Evolutionary conservation across 37 sponge, comb jelly and placozoan genomes (phyloP).

Genomic region (Chondrilla cf. caribensis): DNA sequence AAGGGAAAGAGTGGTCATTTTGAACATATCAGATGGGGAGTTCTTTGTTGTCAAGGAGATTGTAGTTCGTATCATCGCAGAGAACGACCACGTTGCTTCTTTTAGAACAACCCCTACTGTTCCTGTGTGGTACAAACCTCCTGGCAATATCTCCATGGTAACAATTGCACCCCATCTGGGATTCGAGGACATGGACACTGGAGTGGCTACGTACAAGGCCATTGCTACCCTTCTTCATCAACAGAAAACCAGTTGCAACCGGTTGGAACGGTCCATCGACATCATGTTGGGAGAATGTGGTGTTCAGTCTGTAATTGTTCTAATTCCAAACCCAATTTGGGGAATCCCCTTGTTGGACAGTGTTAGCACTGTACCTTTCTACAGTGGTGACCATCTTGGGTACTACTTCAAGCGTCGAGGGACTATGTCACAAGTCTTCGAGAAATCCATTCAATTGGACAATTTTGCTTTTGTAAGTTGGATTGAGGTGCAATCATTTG

Average conservation of each 20-base stretch:
- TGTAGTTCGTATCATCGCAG: not conserved
- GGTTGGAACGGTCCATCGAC: not conserved
- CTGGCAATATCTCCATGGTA: not conserved
- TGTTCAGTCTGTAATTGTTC: not conserved
- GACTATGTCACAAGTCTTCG: not conserved
- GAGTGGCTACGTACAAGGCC: not conserved
- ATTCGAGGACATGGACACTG: not conserved
- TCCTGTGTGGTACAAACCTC: constrained; percentile 2
- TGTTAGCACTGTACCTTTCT: not conserved
- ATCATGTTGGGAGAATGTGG: not conserved
- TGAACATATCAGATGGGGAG: constrained; percentile 3
- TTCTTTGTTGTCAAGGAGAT: not conserved
- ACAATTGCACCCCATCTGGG: not conserved
- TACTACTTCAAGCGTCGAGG: not conserved
- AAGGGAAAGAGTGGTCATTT: not conserved
- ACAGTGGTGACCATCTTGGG: not conserved
- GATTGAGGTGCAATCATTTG: constrained; percentile 21
- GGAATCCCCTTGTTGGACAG: not conserved
- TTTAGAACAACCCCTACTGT: not conserved
- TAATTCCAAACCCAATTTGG: constrained; percentile 7
- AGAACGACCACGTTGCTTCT: constrained; percentile 5
- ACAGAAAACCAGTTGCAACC: not conserved
- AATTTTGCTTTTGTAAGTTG: constrained; percentile 41
- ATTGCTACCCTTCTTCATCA: not conserved
- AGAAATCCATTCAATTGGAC: not conserved